phyloP scores from a whole-genome alignment of 2,113 vertebrate species.

The Poecile atricapillus region DNA sequence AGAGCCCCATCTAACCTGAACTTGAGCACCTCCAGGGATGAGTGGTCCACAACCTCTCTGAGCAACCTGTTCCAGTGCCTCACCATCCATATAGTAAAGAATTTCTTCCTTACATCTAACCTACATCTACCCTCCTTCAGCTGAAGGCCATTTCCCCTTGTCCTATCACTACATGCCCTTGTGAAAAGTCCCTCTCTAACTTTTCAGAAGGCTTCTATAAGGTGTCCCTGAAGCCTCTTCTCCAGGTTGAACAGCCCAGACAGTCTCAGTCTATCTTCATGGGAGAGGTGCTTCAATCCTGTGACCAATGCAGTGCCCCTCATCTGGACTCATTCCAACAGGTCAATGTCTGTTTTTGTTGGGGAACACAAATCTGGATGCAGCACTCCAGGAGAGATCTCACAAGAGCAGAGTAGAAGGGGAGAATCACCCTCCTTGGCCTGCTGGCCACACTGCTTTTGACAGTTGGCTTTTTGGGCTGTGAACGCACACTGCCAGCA shows the following conservation, averaged over 20 bases:
- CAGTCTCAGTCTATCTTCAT: background rate
- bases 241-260: background rate
- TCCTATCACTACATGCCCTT: background rate
- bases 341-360: background rate
- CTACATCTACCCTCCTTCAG: background rate
- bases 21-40: background rate
- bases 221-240: background rate
- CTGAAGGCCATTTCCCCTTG: background rate
- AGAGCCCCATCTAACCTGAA: background rate
- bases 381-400: background rate
- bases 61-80: background rate
- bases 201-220: background rate
- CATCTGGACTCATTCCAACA: background rate
- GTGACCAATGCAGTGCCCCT: background rate
- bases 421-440: background rate
- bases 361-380: background rate
- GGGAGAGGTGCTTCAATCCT: background rate
- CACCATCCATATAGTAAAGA: background rate
- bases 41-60: background rate
- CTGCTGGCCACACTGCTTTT: background rate
- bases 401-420: background rate
- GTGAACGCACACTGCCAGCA: fast-evolving
- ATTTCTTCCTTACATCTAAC: background rate
- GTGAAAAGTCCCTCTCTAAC: background rate
- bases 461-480: fast-evolving